A percentile compares a stretch with the other conserved stretches of the same genome.
Conservation (phyloP, 2,797 vertebrate genomes). For the Taeniopygia guttata region DNA sequence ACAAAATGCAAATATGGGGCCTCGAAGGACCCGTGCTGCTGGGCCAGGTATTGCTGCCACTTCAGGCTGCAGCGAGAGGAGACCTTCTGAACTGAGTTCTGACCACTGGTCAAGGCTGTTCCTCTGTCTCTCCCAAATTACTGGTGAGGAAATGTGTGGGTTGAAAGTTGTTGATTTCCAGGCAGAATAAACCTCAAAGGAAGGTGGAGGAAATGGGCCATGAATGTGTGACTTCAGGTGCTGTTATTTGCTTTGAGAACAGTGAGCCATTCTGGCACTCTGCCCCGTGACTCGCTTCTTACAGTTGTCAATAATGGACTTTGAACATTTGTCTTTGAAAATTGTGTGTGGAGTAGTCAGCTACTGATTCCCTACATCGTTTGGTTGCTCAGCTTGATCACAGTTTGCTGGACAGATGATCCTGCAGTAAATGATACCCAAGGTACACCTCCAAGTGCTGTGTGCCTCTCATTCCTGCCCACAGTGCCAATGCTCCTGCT, state of each 20-base stretch:
- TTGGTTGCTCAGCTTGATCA: neutral
- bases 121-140: neutral
- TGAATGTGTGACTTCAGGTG: neutral
- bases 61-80: neutral
- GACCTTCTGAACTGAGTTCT: neutral
- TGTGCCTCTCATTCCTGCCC: neutral
- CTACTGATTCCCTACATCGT: neutral
- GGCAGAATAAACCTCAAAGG: neutral
- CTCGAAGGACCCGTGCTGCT: neutral
- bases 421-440: neutral
- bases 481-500: fast-evolving
- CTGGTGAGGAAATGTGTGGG: neutral
- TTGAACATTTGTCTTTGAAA: neutral
- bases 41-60: neutral
- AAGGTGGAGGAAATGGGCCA: neutral
- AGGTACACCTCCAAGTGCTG: neutral
- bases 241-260: neutral
- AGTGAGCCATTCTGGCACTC: neutral
- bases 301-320: neutral
- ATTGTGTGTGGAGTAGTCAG: neutral
- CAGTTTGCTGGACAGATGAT: neutral
- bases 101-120: neutral
- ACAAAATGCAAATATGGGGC: neutral
- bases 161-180: neutral
- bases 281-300: neutral